Evolutionary conservation across 2,888 invertebrate genomes (phyloP).

Genomic region (Rhingia campestris): DNA sequence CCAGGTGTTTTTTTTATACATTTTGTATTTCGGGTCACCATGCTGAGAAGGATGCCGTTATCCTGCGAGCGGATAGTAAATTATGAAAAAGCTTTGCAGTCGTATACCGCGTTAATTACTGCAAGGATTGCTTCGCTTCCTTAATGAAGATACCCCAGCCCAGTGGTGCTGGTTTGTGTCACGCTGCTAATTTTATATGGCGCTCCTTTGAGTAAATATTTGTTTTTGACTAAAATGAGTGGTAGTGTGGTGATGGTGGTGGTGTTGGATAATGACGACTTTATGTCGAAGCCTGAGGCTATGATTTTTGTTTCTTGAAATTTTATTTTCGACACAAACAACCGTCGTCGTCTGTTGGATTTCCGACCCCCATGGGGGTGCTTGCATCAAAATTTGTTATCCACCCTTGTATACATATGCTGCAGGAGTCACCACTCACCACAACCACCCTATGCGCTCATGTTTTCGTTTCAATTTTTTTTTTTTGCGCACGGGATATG

Average conservation of each 20-base stretch:
- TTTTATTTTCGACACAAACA: slow-evolving; percentile 24
- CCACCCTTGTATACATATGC: slow-evolving; percentile 18
- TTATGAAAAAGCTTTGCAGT: slow-evolving; percentile 54
- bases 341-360: neutral
- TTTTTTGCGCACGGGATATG: slow-evolving; percentile 23
- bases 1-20: slow-evolving; percentile 11
- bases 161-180: neutral
- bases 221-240: slow-evolving; percentile 40
- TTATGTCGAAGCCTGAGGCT: slow-evolving; percentile 22
- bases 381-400: slow-evolving; percentile 53
- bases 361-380: neutral
- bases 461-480: slow-evolving; percentile 3
- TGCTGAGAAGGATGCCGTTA: neutral
- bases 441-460: neutral
- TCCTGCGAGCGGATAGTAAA: slow-evolving; percentile 39
- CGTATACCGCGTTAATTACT: slow-evolving; percentile 53
- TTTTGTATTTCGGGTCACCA: slow-evolving; percentile 54
- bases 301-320: slow-evolving; percentile 34
- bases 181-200: slow-evolving; percentile 48
- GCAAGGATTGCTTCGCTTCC: slow-evolving; percentile 32
- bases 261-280: slow-evolving; percentile 15
- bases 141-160: slow-evolving; percentile 19
- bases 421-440: neutral
- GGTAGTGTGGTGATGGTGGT: neutral
- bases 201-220: slow-evolving; percentile 56